A percentile compares a stretch with the other conserved stretches of the same genome.
These are phyloP conservation scores for Scaptomyza reducta DNA, from an alignment of 2,888 invertebrate genomes.

Conservation along the genomic window DNA sequence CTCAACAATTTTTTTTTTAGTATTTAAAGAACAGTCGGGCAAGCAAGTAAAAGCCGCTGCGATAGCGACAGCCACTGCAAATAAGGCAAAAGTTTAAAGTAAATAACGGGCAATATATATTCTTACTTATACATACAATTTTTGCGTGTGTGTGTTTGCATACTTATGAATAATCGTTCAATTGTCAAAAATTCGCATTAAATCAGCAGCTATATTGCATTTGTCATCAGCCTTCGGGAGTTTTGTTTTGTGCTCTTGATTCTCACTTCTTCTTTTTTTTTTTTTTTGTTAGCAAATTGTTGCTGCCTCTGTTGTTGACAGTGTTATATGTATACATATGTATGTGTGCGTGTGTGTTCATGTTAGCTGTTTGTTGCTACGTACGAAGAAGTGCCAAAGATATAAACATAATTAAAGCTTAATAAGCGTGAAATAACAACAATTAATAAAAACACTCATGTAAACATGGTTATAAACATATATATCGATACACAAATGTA, in stretches of 20 bases:
- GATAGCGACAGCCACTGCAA: constrained; percentile 46
- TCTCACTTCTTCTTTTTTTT: constrained; percentile 30
- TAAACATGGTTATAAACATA: too few relatives aligned
- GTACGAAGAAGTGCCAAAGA: constrained; percentile 31
- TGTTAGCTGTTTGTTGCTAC: constrained; percentile 42
- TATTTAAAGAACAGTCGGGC: constrained; percentile 80
- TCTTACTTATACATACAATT: constrained; percentile 14
- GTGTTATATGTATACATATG: constrained; percentile 3
- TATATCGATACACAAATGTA: too few relatives aligned
- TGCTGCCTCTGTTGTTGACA: constrained; percentile 29
- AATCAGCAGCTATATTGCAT: constrained; percentile 43
- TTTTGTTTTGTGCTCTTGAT: constrained; percentile 40
- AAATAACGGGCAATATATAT: constrained; percentile 57
- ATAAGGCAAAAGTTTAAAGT: constrained; percentile 64
- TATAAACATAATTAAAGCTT: constrained; percentile 29
- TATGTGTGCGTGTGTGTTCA: constrained; percentile 7
- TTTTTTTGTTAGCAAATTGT: constrained; percentile 48
- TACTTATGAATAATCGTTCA: constrained; percentile 44
- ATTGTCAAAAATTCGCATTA: constrained; percentile 38
- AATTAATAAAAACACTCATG: too few relatives aligned
- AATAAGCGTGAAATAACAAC: constrained; percentile 39
- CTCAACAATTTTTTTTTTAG: constrained; percentile 65
- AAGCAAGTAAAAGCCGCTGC: constrained; percentile 74
- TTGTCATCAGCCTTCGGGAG: constrained; percentile 39
- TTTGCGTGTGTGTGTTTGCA: constrained; percentile 10